Base-by-base conservation (phyloP, 2,888 invertebrate species). In the Bombylius discolor region DNA sequence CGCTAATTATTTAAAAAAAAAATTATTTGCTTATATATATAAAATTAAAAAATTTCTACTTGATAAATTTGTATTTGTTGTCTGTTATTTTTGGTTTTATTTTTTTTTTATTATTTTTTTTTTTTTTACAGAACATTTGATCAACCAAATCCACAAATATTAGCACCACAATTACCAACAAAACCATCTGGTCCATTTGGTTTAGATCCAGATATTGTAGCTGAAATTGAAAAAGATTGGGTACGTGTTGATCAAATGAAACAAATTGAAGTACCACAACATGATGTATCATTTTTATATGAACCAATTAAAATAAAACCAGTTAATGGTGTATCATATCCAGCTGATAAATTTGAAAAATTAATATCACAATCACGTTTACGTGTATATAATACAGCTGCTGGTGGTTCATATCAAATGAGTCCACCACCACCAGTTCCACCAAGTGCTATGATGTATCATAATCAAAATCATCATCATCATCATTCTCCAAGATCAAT, bases 181-280 rank as follows among this genome's bases (percentile, higher is more conserved):
- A 71, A 75, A 32, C 69, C 80, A 49, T 77, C 81, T 0, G 90
- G 90, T 31, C 88, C 89, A 33, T 92, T 88, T 71, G 82, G 85
- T 1, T 76, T 93, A 51, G 90, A 92, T 70, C 81, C 83, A 23
- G 80, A 83, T 56, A 76, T 87, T 59, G 79, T 89, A 62, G 81
- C 82, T 39, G 80, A 81, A 63, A 78, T 89, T 52, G 89, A 89
- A 68, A 73, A 68, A 53, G 70, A 68, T 60, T 74, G 73, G 72
- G 64, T 69, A 33, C 69, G 70, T 49, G 70, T 69, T 54, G 72
- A 74, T 63, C 70, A 73, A 61, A 70, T 80, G 75, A 54, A 76
- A 66, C 46, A 74, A 67, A 62, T 76, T 70, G 31, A 75, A 66
- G 49, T 62, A 67, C 58, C 71, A 59, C 52, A 69, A 61, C 61